These are phyloP conservation scores for Naso thynnoides DNA, from an alignment of 2,797 vertebrate genomes.

Conservation along the genomic window DNA sequence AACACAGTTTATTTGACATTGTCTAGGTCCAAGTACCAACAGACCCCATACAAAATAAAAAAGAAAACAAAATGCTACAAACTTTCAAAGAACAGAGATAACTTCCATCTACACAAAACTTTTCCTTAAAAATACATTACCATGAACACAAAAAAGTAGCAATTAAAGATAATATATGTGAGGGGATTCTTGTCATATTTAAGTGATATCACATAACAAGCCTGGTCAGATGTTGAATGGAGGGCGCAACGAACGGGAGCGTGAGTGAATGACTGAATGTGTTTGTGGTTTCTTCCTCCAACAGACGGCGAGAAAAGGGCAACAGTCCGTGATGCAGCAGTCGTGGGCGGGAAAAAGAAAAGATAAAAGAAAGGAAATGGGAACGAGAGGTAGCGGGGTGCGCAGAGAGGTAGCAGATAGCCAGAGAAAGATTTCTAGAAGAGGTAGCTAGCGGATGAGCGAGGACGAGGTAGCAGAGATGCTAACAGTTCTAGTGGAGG, in stretches of 20 bases:
- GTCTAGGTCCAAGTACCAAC: slow-evolving; percentile 85
- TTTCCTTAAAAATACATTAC: slow-evolving; percentile 88
- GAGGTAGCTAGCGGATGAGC: slow-evolving; percentile 82
- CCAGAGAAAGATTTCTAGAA: slow-evolving; percentile 74
- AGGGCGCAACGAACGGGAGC: slow-evolving; percentile 28
- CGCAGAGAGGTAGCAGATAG: slow-evolving; percentile 76
- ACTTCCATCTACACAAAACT: slow-evolving; percentile 85
- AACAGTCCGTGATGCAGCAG: slow-evolving; percentile 81
- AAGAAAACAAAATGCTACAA: slow-evolving; percentile 82
- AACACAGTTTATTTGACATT: slow-evolving; percentile 86
- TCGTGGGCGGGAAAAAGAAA: slow-evolving; percentile 72
- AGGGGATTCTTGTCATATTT: slow-evolving; percentile 65
- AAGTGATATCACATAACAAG: slow-evolving; percentile 70
- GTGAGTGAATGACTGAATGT: slow-evolving; percentile 35
- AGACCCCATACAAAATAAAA: slow-evolving; percentile 79
- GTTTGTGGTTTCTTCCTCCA: slow-evolving; percentile 49
- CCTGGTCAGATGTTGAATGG: slow-evolving; percentile 53
- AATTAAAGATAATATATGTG: slow-evolving; percentile 80
- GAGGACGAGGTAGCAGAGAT: slow-evolving; percentile 78
- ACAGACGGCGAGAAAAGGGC: slow-evolving; percentile 58
- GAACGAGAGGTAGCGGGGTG: slow-evolving; percentile 76
- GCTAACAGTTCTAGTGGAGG: slow-evolving; percentile 67
- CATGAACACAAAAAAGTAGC: slow-evolving; percentile 81
- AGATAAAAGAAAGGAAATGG: slow-evolving; percentile 18
- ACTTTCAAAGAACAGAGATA: slow-evolving; percentile 81